phyloP scores from a whole-genome alignment of 2,888 invertebrate species.

The Trichacis sp. region DNA sequence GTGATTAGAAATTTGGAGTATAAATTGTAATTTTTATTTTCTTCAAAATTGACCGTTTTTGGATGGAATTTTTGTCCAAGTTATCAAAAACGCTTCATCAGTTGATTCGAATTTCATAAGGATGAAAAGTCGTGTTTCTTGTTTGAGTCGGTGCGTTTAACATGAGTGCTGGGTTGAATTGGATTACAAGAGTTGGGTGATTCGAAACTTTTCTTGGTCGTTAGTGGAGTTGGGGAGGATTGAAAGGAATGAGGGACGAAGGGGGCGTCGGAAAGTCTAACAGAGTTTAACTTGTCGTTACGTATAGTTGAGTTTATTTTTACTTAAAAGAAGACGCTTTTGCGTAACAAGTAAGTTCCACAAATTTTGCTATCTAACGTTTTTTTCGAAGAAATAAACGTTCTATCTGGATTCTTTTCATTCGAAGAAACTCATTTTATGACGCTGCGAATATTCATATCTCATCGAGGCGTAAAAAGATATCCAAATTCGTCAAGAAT shows the following conservation, averaged over 20 bases:
- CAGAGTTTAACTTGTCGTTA: background rate
- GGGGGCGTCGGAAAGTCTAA: background rate
- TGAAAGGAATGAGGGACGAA: background rate
- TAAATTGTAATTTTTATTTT: too few relatives aligned
- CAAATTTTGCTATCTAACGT: conserved; percentile 21
- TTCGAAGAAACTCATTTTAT: too few relatives aligned
- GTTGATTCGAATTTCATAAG: too few relatives aligned
- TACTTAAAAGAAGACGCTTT: conserved; percentile 9
- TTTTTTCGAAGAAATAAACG: conserved; percentile 27
- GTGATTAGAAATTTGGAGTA: too few relatives aligned
- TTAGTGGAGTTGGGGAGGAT: conserved; percentile 8
- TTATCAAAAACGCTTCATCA: too few relatives aligned
- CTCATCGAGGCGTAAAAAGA: too few relatives aligned
- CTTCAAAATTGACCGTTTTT: too few relatives aligned
- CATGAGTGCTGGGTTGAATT: conserved; percentile 11
- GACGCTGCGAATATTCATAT: too few relatives aligned
- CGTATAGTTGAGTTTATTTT: conserved; percentile 1
- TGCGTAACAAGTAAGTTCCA: conserved; percentile 12
- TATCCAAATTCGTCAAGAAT: too few relatives aligned
- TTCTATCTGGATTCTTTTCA: too few relatives aligned
- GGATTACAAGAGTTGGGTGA: conserved; percentile 22
- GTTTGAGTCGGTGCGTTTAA: background rate
- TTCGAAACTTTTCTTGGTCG: conserved; percentile 30
- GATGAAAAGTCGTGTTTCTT: background rate
- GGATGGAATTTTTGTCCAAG: too few relatives aligned